Percentiles rank a stretch among this genome's conserved stretches.
phyloP scores from a whole-genome alignment of 2,113 vertebrate genomes.

The Trichechus manatus region DNA sequence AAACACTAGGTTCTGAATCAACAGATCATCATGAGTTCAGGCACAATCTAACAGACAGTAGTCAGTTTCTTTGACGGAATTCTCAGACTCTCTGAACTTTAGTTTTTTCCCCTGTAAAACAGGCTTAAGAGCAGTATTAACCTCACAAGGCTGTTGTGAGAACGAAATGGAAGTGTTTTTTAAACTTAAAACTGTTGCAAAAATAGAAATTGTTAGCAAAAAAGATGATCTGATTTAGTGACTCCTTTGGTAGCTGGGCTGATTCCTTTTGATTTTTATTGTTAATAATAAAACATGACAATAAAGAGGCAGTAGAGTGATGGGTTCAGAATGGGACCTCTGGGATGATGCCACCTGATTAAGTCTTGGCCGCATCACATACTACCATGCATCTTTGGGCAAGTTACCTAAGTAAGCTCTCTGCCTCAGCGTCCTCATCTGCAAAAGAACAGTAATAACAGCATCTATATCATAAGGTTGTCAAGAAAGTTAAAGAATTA shows the following conservation, averaged over 20 bases:
- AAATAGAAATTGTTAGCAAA: background rate
- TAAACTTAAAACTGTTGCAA: background rate
- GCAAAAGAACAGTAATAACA: background rate
- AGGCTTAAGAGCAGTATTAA: background rate
- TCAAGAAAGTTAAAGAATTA: background rate
- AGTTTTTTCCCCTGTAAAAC: background rate
- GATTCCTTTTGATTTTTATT: background rate
- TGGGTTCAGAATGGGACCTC: background rate
- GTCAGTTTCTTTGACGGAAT: background rate
- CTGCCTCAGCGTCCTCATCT: background rate
- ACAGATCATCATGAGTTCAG: background rate
- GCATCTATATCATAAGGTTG: background rate
- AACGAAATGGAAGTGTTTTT: constrained; percentile 12
- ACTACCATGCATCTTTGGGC: background rate
- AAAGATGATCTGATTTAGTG: background rate
- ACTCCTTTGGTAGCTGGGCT: background rate
- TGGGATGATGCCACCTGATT: background rate
- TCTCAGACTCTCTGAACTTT: background rate
- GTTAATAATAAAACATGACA: background rate
- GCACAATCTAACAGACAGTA: background rate
- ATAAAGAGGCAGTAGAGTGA: background rate
- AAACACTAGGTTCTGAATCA: background rate
- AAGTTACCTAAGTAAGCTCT: background rate
- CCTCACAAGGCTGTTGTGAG: background rate
- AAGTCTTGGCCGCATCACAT: background rate